These are phyloP conservation scores for Luffia ferchaultella DNA, from an alignment of 2,888 invertebrate species.

Conservation along the genomic window DNA sequence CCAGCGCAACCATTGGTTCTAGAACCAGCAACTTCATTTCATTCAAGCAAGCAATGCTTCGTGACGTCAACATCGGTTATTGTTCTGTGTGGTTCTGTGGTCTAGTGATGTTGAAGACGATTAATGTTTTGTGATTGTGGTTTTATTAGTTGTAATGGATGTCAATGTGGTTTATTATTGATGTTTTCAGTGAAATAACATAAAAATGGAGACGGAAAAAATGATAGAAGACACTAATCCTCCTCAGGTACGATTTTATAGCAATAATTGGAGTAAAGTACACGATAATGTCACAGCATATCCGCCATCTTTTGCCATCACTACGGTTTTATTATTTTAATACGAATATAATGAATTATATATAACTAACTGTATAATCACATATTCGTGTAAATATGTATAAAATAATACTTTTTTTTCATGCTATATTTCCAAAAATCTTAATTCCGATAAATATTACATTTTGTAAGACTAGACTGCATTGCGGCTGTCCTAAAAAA, in stretches of 20 bases:
- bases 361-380: neutral
- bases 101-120: neutral
- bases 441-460: too few relatives aligned
- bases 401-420: neutral
- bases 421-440: too few relatives aligned
- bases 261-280: conserved; percentile 38
- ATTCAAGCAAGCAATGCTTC: too few relatives aligned
- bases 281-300: conserved; percentile 41
- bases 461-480: too few relatives aligned
- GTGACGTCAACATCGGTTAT: too few relatives aligned
- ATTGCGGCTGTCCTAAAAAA: too few relatives aligned
- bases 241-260: conserved; percentile 43
- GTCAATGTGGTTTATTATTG: neutral
- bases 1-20: too few relatives aligned
- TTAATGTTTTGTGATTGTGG: conserved; percentile 5
- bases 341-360: neutral
- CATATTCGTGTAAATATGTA: neutral
- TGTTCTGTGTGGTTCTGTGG: too few relatives aligned
- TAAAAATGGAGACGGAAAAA: conserved; percentile 86
- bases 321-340: conserved; percentile 20
- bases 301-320: conserved; percentile 56
- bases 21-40: too few relatives aligned
- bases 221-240: conserved; percentile 77
- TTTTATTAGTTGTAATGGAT: neutral
- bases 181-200: neutral